A percentile compares a stretch with the other conserved stretches of the same genome.
phyloP scores from a whole-genome alignment of 2,888 invertebrate genomes.

The Fissipunctia ypsillon region DNA sequence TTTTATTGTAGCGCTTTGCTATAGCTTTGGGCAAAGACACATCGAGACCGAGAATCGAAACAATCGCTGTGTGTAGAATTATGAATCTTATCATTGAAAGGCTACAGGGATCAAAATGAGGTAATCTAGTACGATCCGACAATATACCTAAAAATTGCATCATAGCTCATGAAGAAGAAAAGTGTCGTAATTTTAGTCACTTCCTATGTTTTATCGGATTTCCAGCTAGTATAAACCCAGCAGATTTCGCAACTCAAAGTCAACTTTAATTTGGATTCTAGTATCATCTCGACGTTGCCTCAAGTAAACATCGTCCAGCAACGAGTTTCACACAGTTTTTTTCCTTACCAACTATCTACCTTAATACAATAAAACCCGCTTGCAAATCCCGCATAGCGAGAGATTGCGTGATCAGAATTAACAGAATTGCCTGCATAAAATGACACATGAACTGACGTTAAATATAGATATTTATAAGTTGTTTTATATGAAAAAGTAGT shows the following conservation, averaged over 20 bases:
- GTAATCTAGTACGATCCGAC: background rate
- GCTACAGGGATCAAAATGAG: background rate
- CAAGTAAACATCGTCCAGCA: constrained; percentile 37
- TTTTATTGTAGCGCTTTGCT: background rate
- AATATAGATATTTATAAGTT: constrained; percentile 15
- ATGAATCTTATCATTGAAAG: constrained; percentile 8
- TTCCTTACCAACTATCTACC: constrained; percentile 46
- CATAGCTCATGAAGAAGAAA: background rate
- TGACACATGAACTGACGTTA: constrained; percentile 30
- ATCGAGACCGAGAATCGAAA: background rate
- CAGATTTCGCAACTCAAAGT: constrained; percentile 28
- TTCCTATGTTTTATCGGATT: background rate
- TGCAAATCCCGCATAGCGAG: constrained; percentile 43
- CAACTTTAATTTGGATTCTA: constrained; percentile 35
- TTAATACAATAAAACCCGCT: constrained; percentile 55
- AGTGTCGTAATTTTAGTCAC: background rate
- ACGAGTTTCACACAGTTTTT: constrained; percentile 50
- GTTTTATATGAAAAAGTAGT: constrained; percentile 1
- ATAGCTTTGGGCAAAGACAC: background rate
- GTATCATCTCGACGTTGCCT: constrained; percentile 28
- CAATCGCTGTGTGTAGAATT: background rate
- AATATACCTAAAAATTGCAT: background rate
- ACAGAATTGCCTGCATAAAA: constrained; percentile 54
- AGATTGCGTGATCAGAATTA: constrained; percentile 65
- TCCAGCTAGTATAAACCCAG: background rate